Conservation (phyloP, 2,797 vertebrate species). For the Cichlasoma orientale region DNA sequence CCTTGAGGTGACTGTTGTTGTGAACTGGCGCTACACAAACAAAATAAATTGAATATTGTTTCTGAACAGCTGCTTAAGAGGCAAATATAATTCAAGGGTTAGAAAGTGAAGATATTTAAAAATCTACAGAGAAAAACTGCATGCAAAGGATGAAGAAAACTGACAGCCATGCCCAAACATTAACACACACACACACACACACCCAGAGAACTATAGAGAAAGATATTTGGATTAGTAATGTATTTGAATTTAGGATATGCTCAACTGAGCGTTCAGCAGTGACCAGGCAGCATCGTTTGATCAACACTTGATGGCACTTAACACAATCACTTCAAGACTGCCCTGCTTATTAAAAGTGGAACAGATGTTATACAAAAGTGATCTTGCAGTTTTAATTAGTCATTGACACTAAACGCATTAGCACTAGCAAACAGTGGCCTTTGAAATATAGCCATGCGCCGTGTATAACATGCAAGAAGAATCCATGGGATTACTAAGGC, state of each 20-base stretch:
- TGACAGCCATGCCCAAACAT: not conserved
- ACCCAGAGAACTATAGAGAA: not conserved
- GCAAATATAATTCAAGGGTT: not conserved
- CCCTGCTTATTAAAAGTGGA: constrained; percentile 74
- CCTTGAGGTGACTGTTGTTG: not conserved
- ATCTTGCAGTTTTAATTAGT: constrained; percentile 79
- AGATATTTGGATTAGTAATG: not conserved
- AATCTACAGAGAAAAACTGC: not conserved
- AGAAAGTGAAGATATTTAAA: not conserved
- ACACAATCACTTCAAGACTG: constrained; percentile 71
- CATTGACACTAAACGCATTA: constrained; percentile 75
- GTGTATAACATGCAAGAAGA: not conserved
- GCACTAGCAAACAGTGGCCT: constrained; percentile 39
- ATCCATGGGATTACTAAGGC: not conserved
- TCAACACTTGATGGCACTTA: constrained; percentile 80
- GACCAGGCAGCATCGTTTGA: constrained; percentile 72
- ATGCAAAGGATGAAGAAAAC: not conserved
- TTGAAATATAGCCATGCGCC: constrained; percentile 60
- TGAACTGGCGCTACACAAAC: not conserved
- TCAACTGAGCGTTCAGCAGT: constrained; percentile 44
- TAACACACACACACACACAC: not conserved
- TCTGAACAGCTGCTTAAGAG: constrained; percentile 1
- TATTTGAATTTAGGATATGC: constrained; percentile 45
- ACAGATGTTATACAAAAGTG: constrained; percentile 80
- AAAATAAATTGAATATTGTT: not conserved